These are phyloP conservation scores for Raillietiella orientalis DNA, from an alignment of 2,888 invertebrate species.

Conservation along the genomic window DNA sequence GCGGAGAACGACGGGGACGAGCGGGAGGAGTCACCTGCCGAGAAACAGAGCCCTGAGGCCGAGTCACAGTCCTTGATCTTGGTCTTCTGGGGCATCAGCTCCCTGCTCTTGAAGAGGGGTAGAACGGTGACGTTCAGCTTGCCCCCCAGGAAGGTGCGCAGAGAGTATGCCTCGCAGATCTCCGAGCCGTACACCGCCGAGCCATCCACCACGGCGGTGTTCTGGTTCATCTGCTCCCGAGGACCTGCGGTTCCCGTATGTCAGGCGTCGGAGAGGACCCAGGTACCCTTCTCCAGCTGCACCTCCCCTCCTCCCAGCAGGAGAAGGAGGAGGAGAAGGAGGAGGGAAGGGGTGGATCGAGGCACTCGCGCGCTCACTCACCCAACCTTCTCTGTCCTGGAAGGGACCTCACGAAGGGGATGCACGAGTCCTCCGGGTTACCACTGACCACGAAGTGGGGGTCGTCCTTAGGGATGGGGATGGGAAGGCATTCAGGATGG, in stretches of 20 bases:
- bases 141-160: conserved; percentile 39
- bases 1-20: neutral
- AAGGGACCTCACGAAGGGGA: conserved; percentile 74
- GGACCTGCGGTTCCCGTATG: no score
- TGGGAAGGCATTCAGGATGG: conserved; percentile 76
- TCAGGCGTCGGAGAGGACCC: no score
- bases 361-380: conserved; percentile 9
- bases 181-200: conserved; percentile 74
- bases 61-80: conserved; percentile 50
- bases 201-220: conserved; percentile 57
- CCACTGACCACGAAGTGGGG: conserved; percentile 48
- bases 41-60: conserved; percentile 49
- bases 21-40: conserved; percentile 24
- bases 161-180: conserved; percentile 34
- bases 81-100: conserved; percentile 39
- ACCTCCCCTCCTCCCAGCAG: no score
- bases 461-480: conserved; percentile 57
- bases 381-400: conserved; percentile 60
- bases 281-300: no score
- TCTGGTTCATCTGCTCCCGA: conserved; percentile 74
- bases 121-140: conserved; percentile 44
- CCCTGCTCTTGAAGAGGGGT: conserved; percentile 31
- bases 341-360: neutral
- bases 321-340: no score
- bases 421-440: conserved; percentile 51